These are phyloP conservation scores for Macrotis lagotis DNA, from an alignment of 2,113 vertebrate species.

Conservation along the genomic window DNA sequence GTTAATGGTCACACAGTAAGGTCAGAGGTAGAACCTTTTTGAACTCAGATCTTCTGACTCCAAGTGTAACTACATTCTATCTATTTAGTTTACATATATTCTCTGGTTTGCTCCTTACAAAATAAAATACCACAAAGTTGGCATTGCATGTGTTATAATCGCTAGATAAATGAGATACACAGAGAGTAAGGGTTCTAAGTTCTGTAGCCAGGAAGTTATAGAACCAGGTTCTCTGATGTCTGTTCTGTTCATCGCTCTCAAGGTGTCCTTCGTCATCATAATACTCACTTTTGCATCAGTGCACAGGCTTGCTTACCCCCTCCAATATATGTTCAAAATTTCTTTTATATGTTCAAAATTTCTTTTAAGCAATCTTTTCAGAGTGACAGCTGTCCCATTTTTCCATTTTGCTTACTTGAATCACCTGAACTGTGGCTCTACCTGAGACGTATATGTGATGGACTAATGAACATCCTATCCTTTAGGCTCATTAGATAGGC, in stretches of 20 bases:
- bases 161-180: background rate
- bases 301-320: background rate
- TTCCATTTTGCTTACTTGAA: background rate
- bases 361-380: background rate
- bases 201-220: background rate
- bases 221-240: background rate
- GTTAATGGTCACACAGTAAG: background rate
- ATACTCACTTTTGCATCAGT: background rate
- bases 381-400: conserved; percentile 1
- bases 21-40: background rate
- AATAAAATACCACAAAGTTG: background rate
- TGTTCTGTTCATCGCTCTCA: background rate
- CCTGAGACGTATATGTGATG: background rate
- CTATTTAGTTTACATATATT: background rate
- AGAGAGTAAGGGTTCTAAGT: background rate
- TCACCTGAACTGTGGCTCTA: background rate
- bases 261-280: background rate
- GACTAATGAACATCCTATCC: background rate
- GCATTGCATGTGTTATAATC: background rate
- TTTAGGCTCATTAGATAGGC: background rate
- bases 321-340: background rate
- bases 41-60: background rate
- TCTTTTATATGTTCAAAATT: background rate
- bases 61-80: background rate
- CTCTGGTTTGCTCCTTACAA: background rate